Evolutionary conservation across 2,797 vertebrate genomes (phyloP).

Genomic region (Rhodeus uyekii): DNA sequence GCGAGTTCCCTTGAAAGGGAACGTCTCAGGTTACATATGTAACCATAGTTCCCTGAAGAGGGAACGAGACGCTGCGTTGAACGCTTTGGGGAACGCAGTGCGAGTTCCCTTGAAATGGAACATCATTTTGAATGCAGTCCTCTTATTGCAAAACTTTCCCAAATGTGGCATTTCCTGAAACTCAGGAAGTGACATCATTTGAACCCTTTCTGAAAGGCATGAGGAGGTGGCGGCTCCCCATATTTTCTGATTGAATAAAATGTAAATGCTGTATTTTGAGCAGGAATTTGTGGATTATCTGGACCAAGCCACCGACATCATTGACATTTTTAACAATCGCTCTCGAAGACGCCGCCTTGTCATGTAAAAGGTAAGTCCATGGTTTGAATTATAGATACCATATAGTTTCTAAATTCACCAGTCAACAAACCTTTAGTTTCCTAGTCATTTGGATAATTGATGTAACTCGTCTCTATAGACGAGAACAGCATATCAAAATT

Average conservation of each 20-base stretch:
- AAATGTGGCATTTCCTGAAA: background rate
- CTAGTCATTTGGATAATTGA: background rate
- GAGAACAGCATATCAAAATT: constrained; percentile 1
- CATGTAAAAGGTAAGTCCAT: background rate
- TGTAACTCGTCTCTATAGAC: background rate
- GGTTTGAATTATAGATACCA: background rate
- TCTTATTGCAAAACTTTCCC: background rate
- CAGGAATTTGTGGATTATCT: background rate
- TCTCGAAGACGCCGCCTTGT: background rate
- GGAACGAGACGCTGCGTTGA: no score
- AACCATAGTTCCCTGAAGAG: no score
- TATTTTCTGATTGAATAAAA: background rate
- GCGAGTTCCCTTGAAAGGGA: no score
- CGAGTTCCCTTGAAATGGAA: no score
- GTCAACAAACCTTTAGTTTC: background rate
- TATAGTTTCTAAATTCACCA: background rate
- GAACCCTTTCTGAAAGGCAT: background rate
- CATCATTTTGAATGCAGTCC: background rate
- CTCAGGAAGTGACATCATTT: background rate
- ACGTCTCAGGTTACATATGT: no score
- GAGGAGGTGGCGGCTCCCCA: background rate
- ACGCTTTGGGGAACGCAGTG: no score
- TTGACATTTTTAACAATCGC: background rate
- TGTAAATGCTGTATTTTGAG: background rate
- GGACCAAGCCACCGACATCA: background rate